phyloP scores from a whole-genome alignment of 2,113 vertebrate species.

The Haliaeetus leucogaster region DNA sequence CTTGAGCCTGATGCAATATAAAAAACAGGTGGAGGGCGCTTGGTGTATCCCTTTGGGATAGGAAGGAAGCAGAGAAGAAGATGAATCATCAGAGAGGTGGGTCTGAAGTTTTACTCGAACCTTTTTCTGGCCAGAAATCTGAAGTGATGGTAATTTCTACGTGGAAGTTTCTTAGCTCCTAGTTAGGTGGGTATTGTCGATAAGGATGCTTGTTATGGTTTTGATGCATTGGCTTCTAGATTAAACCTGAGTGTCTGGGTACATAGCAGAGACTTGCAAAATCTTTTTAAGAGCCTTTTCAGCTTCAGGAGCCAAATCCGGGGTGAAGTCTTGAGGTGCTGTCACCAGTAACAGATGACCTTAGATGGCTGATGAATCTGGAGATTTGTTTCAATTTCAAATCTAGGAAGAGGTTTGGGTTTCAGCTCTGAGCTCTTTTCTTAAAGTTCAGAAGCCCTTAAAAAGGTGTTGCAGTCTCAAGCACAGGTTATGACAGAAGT shows the following conservation, averaged over 20 bases:
- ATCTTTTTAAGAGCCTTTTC: background rate
- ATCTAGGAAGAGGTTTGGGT: background rate
- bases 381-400: conserved; percentile 4
- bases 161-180: background rate
- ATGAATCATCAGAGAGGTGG: background rate
- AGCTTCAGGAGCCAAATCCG: background rate
- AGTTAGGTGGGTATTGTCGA: background rate
- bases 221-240: background rate
- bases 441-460: background rate
- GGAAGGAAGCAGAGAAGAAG: background rate
- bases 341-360: background rate
- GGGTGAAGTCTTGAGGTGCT: background rate
- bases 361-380: background rate
- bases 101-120: background rate
- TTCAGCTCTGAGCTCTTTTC: background rate
- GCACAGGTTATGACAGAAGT: background rate
- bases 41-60: rapidly evolving
- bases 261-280: background rate
- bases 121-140: background rate
- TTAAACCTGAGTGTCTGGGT: background rate
- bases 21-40: rapidly evolving
- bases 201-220: background rate
- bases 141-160: background rate
- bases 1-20: background rate
- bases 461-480: background rate